Conservation (phyloP, 2,113 vertebrate genomes). For the Sceloporus tristichus region DNA sequence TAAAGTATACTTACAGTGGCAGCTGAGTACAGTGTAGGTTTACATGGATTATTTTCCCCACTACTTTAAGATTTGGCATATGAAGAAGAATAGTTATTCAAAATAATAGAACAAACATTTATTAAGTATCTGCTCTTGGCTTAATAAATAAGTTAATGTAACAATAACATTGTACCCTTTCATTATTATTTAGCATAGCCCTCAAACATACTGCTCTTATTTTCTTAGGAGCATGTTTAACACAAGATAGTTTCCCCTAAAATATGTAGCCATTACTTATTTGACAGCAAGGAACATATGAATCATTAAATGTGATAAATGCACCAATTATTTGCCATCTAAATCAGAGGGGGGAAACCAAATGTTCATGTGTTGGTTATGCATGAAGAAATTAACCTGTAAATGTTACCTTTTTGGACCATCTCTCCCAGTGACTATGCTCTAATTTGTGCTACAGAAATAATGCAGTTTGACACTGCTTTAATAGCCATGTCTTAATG, state of each 20-base stretch:
- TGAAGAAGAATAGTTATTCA: conserved; percentile 2
- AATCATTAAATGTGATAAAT: background rate
- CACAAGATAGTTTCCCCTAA: background rate
- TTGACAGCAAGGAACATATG: background rate
- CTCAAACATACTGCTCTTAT: background rate
- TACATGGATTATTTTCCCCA: conserved; percentile 30
- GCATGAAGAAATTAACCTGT: no score
- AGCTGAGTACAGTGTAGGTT: conserved; percentile 48
- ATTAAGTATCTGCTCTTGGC: background rate
- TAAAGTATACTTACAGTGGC: conserved; percentile 70
- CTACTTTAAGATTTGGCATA: conserved; percentile 25
- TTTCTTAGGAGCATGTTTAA: background rate
- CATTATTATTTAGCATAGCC: background rate
- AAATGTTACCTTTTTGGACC: no score
- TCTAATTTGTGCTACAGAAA: no score
- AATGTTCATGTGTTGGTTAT: no score
- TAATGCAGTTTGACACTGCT: no score
- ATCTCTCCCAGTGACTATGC: no score
- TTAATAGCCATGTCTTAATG: no score
- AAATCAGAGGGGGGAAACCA: no score
- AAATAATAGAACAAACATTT: conserved; percentile 30
- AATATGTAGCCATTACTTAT: background rate
- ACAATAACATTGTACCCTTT: background rate
- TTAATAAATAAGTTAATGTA: conserved; percentile 43
- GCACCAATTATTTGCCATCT: background rate